Percentiles rank a stretch among this genome's conserved stretches.
Conservation (phyloP, 2,888 invertebrate genomes). For the Hyposoter didymator region DNA sequence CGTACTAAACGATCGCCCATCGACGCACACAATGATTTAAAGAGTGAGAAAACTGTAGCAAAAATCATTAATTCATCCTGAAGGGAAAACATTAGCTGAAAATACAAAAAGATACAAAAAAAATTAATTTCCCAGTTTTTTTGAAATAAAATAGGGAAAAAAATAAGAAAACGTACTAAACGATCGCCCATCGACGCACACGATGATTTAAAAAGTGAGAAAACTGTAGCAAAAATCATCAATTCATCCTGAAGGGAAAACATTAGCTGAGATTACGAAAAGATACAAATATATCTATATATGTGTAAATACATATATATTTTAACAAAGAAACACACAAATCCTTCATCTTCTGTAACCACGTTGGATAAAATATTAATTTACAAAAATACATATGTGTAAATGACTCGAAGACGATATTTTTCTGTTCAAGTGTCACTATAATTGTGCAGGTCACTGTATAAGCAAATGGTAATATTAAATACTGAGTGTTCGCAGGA, state of each 20-base stretch:
- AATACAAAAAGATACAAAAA: slow-evolving; percentile 15
- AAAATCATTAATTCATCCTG: slow-evolving; percentile 44
- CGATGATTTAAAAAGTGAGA: slow-evolving; percentile 45
- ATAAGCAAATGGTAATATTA: slow-evolving; percentile 76
- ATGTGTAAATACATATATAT: slow-evolving; percentile 49
- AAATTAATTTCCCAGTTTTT: too few species aligned
- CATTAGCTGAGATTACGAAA: slow-evolving; percentile 18
- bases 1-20: slow-evolving; percentile 26
- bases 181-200: slow-evolving; percentile 47
- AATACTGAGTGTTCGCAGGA: slow-evolving; percentile 77
- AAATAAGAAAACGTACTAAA: slow-evolving; percentile 23
- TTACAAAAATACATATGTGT: slow-evolving; percentile 51
- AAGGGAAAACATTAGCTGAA: slow-evolving; percentile 21
- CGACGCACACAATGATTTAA: slow-evolving; percentile 57
- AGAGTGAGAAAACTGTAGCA: slow-evolving; percentile 30
- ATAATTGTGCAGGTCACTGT: slow-evolving; percentile 75
- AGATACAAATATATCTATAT: slow-evolving; percentile 16
- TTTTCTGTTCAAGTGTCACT: slow-evolving; percentile 74
- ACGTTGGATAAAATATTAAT: slow-evolving; percentile 42
- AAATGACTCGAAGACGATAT: slow-evolving; percentile 69
- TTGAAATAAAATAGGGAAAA: background rate
- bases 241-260: slow-evolving; percentile 37
- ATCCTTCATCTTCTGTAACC: slow-evolving; percentile 52
- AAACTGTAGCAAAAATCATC: slow-evolving; percentile 41
- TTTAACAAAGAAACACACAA: slow-evolving; percentile 50